These are phyloP conservation scores for Gracilinanus agilis DNA, from an alignment of 2,113 vertebrate species.

Conservation along the genomic window DNA sequence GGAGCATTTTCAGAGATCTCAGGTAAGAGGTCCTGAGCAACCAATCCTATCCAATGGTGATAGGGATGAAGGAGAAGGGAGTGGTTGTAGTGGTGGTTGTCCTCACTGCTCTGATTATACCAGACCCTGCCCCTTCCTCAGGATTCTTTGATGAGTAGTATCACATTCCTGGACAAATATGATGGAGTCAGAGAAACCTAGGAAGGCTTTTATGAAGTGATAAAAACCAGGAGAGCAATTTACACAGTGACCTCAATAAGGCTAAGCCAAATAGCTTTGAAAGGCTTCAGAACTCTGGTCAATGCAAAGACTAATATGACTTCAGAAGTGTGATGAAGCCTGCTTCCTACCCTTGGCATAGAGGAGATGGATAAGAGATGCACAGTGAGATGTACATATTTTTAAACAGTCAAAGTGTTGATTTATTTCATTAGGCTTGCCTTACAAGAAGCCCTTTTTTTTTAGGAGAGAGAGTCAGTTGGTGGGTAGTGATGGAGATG, in stretches of 20 bases:
- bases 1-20: background rate
- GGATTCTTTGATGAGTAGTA: background rate
- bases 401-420: too few species aligned
- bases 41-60: background rate
- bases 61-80: background rate
- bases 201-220: too few species aligned
- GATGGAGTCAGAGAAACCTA: background rate
- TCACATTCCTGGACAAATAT: background rate
- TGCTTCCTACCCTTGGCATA: too few species aligned
- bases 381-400: too few species aligned
- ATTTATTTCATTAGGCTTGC: background rate
- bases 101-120: background rate
- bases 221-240: too few species aligned
- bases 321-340: too few species aligned
- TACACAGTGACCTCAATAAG: too few species aligned
- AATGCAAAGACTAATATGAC: too few species aligned
- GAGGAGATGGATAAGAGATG: too few species aligned
- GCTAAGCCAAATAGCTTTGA: too few species aligned
- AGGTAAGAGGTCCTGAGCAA: background rate
- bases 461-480: background rate
- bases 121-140: background rate
- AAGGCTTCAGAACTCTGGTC: too few species aligned
- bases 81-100: background rate
- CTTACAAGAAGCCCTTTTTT: background rate
- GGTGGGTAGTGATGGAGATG: background rate